These are phyloP conservation scores for Halcyon senegalensis DNA, from an alignment of 2,113 vertebrate genomes.

Conservation along the genomic window DNA sequence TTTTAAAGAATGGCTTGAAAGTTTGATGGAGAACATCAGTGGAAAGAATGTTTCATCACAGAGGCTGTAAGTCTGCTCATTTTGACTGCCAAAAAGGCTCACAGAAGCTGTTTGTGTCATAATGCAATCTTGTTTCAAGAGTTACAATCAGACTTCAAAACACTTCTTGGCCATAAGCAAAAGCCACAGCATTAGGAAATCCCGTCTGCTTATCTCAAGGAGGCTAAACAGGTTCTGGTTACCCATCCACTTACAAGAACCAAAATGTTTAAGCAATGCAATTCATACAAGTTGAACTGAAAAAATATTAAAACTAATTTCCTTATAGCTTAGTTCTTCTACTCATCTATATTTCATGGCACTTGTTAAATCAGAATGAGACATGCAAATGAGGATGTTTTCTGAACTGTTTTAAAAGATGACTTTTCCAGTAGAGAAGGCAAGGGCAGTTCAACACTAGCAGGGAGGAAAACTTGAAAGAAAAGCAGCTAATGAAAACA, in stretches of 20 bases:
- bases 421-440: not conserved
- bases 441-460: not conserved
- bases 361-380: not conserved
- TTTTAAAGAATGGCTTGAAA: not conserved
- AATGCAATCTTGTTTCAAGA: conserved; percentile 7
- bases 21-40: not conserved
- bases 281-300: not conserved
- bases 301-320: not conserved
- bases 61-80: not conserved
- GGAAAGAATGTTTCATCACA: conserved; percentile 6
- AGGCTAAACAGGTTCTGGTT: conserved; percentile 37
- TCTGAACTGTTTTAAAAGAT: not conserved
- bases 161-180: not conserved
- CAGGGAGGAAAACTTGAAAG: not conserved
- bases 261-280: not conserved
- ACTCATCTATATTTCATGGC: not conserved
- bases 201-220: conserved; percentile 17
- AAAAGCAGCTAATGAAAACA: not conserved
- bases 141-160: conserved; percentile 44
- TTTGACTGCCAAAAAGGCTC: not conserved
- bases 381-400: not conserved
- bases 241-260: not conserved
- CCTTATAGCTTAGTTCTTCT: not conserved
- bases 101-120: not conserved
- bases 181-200: conserved; percentile 39